Evolutionary conservation across 2,113 vertebrate species (phyloP), one percentile per base, ranked within the genome.

Genomic region (Stegostoma tigrinum): DNA sequence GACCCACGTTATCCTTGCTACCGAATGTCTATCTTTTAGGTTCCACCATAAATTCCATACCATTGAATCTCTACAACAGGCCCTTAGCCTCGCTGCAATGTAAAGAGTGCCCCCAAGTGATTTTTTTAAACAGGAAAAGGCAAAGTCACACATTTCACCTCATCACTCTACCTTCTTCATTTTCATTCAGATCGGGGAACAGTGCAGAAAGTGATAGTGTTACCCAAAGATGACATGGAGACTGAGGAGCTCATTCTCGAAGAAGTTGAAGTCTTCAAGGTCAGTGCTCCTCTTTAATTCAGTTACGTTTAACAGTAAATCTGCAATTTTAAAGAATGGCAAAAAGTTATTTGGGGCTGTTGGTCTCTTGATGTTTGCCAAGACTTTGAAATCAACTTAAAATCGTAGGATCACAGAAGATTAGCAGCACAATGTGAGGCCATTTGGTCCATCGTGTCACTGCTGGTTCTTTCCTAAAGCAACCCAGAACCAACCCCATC

Each of bases 231-330:
- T 15, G 99, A 99, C 97, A 97, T 98, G 97, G 98, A 99, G 96
- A 98, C 98, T 0, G 99, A 99, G 96, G 99, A 99, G 96, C 98
- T 99, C 95, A 99, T 99, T 96, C 97, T 99, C 91, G 99, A 99
- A 96, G 99, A 99, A 95, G 99, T 99, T 0, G 99, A 99, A 94
- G 99, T 99, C 96, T 99, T 99, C 96, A 99, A 98, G 98, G 99
- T 99, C 95, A 96, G 97, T 96, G 6, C 48, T 0, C 55, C 3
- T 19, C 38, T 0, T 85, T n/a, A 42, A 27, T 48, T 14, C 34
- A 68, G 67, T 64, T 87, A 45, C 0, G 0, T 61, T 12, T 70
- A 70, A 70, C 42, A 48, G 93, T 94, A 67, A 42, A 68, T 17
- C 21, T 94, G 91, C 21, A 52, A 30, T 95, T 52, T 48, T 52